These are phyloP conservation scores for Nothoprocta perdicaria DNA, from an alignment of 2,113 vertebrate species.

Conservation along the genomic window DNA sequence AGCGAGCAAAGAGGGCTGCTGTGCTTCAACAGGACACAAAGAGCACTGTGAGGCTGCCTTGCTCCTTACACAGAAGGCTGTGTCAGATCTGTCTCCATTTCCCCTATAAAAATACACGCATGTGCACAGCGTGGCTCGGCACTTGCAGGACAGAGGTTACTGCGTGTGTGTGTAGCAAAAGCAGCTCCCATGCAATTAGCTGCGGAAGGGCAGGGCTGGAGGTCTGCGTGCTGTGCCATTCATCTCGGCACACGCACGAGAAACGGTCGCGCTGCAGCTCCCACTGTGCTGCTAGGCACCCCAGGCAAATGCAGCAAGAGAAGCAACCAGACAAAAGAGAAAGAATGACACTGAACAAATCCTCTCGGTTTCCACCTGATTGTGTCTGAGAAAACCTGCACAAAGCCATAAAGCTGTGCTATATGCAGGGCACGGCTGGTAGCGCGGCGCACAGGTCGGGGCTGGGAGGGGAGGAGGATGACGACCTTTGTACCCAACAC, in stretches of 20 bases:
- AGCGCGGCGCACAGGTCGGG: background rate
- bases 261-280: constrained; percentile 2
- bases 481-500: background rate
- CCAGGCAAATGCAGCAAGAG: constrained; percentile 11
- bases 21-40: background rate
- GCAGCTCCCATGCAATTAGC: background rate
- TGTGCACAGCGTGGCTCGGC: background rate
- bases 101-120: rapidly evolving
- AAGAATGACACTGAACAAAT: background rate
- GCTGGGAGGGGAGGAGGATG: background rate
- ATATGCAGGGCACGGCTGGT: rapidly evolving
- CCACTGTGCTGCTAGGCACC: rapidly evolving
- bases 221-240: constrained; percentile 38
- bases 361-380: background rate
- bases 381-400: background rate
- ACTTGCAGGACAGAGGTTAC: background rate
- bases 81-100: background rate
- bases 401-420: background rate
- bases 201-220: constrained; percentile 14
- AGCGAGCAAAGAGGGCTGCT: rapidly evolving
- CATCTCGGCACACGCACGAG: constrained; percentile 14
- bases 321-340: background rate
- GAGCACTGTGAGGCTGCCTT: background rate
- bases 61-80: background rate
- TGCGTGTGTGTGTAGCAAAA: rapidly evolving